Conservation (phyloP, 2,888 invertebrate genomes). For the Cryptocephalus moraei region DNA sequence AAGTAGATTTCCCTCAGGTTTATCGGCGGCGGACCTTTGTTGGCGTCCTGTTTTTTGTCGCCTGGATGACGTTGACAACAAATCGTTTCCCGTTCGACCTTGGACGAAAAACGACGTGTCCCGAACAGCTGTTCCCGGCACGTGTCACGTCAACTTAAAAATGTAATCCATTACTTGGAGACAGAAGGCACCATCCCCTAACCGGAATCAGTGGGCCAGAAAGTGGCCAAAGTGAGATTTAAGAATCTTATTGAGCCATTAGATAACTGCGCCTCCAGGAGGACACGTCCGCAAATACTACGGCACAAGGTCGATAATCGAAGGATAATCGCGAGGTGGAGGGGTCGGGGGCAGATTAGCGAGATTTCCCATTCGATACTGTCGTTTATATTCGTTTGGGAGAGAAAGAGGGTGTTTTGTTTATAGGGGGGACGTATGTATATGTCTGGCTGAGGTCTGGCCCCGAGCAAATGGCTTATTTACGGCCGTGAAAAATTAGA, state of each 20-base stretch:
- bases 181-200: constrained; percentile 16
- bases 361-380: constrained; percentile 36
- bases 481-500: too few relatives aligned
- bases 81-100: too few relatives aligned
- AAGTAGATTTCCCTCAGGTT: too few relatives aligned
- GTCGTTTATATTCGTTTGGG: constrained; percentile 38
- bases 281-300: constrained; percentile 33
- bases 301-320: constrained; percentile 31
- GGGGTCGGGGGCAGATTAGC: constrained; percentile 32
- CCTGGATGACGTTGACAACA: too few relatives aligned
- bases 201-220: constrained; percentile 26
- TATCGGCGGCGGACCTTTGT: too few relatives aligned
- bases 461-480: too few relatives aligned
- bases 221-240: constrained; percentile 35
- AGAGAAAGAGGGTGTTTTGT: constrained; percentile 5
- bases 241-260: constrained; percentile 33
- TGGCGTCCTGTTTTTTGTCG: too few relatives aligned
- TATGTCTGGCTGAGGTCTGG: too few relatives aligned
- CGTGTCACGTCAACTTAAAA: constrained; percentile 15
- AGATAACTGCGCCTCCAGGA: constrained; percentile 23
- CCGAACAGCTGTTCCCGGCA: background rate
- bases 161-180: constrained; percentile 20
- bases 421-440: too few relatives aligned
- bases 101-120: too few relatives aligned
- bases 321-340: constrained; percentile 29